phyloP scores from a whole-genome alignment of 2,797 vertebrate genomes.

The Nyctalus aviator region DNA sequence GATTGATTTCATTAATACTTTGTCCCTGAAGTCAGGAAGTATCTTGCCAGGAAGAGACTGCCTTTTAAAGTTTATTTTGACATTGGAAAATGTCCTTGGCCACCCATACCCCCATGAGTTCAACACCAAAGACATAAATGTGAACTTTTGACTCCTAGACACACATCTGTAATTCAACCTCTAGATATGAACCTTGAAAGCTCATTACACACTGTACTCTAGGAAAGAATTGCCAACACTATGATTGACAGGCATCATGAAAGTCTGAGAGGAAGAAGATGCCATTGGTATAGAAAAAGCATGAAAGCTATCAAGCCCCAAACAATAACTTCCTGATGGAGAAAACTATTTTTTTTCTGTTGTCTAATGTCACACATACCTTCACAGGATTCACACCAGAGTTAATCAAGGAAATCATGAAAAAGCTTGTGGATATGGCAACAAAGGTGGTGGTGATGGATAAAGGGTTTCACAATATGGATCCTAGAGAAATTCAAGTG shows the following conservation, averaged over 20 bases:
- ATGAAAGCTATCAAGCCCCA: not conserved
- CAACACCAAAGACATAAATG: not conserved
- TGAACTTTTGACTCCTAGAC: not conserved
- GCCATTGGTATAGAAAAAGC: not conserved
- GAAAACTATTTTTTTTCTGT: not conserved
- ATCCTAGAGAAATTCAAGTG: not conserved
- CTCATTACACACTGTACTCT: not conserved
- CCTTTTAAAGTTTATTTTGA: not conserved
- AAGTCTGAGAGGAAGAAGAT: not conserved
- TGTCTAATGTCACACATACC: not conserved
- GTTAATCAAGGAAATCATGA: not conserved
- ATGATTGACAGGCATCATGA: not conserved
- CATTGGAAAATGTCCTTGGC: not conserved
- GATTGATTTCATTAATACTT: not conserved
- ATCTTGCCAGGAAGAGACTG: not conserved
- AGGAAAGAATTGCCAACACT: not conserved
- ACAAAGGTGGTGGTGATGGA: not conserved
- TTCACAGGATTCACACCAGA: not conserved
- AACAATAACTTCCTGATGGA: not conserved
- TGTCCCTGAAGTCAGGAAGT: not conserved
- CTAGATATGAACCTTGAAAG: too few relatives aligned
- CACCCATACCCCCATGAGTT: not conserved
- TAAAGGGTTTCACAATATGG: not conserved
- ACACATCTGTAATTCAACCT: not conserved
- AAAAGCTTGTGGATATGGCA: not conserved